These are phyloP conservation scores for Lagopus leucura DNA, from an alignment of 2,113 vertebrate species.

Conservation along the genomic window DNA sequence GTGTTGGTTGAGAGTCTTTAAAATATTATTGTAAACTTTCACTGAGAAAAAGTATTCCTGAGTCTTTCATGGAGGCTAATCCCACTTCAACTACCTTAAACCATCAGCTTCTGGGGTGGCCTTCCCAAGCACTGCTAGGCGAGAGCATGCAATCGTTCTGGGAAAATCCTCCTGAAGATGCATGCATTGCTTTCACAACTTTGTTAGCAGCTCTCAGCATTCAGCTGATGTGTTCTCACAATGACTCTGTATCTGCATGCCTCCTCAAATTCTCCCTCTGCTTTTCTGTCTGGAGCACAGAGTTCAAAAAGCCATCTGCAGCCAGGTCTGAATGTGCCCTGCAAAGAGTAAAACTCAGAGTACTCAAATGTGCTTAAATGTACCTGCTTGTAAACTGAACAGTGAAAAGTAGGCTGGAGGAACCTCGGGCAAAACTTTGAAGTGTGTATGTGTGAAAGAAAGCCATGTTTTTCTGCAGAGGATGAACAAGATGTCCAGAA, in stretches of 20 bases:
- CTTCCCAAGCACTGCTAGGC: not conserved
- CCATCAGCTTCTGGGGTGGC: constrained; percentile 65
- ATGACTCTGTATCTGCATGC: not conserved
- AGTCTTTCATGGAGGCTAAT: constrained; percentile 73
- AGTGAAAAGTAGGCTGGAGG: not conserved
- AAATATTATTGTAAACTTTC: constrained; percentile 80
- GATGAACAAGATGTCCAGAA: not conserved
- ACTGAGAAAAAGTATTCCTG: constrained; percentile 67
- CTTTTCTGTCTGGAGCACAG: not conserved
- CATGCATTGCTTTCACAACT: fast-evolving
- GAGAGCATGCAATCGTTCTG: not conserved
- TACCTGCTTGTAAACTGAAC: not conserved
- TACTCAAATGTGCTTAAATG: not conserved
- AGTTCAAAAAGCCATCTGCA: not conserved
- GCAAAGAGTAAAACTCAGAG: not conserved
- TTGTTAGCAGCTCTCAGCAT: not conserved
- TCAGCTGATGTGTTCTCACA: not conserved
- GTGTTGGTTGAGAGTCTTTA: constrained; percentile 72
- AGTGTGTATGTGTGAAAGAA: not conserved
- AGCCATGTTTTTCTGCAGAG: not conserved
- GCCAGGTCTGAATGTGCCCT: not conserved
- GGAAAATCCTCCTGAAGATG: constrained; percentile 50
- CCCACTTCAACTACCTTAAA: constrained; percentile 66
- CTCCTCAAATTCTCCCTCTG: not conserved
- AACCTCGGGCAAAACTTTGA: not conserved